Evolutionary conservation across 1,140 invertebrate genomes (phyloP).

Genomic region (Brachionus rotundiformis): DNA sequence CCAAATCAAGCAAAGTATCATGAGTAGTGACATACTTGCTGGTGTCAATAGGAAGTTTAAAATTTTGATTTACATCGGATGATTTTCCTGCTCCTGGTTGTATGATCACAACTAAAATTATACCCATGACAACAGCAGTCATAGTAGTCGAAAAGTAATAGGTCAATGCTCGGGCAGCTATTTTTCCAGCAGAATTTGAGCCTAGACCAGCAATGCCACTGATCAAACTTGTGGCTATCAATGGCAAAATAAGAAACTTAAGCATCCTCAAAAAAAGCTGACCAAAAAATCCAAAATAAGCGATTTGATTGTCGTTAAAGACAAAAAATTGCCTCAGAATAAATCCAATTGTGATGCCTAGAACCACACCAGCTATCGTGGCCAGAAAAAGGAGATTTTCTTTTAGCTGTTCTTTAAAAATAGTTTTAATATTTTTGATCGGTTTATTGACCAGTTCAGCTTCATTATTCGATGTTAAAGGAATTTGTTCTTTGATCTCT

Average conservation of each 20-base stretch:
- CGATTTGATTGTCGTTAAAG: constrained; percentile 44
- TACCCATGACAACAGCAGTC: constrained; percentile 20
- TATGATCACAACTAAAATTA: constrained; percentile 42
- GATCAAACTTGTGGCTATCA: constrained; percentile 51
- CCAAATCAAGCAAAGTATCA: constrained; percentile 35
- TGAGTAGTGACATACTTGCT: constrained; percentile 37
- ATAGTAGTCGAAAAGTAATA: constrained; percentile 47
- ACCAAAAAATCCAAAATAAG: constrained; percentile 45
- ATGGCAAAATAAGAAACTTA: constrained; percentile 50
- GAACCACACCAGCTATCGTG: constrained; percentile 37
- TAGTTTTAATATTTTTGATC: constrained; percentile 11
- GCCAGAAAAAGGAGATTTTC: constrained; percentile 31
- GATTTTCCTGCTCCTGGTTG: constrained; percentile 13
- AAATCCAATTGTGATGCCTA: constrained; percentile 46
- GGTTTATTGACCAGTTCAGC: neutral
- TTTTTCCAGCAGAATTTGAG: constrained; percentile 54
- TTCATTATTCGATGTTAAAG: constrained; percentile 10
- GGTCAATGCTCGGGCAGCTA: constrained; percentile 55
- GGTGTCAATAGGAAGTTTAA: constrained; percentile 37
- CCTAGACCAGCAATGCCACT: constrained; percentile 23
- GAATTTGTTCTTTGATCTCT: constrained; percentile 1
- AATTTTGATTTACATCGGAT: neutral
- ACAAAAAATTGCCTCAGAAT: constrained; percentile 10
- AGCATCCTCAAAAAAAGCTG: constrained; percentile 51
- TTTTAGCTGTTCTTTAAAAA: constrained; percentile 47